Conservation (phyloP, 2,797 vertebrate species). For the Cryptoblepharus egeriae region DNA sequence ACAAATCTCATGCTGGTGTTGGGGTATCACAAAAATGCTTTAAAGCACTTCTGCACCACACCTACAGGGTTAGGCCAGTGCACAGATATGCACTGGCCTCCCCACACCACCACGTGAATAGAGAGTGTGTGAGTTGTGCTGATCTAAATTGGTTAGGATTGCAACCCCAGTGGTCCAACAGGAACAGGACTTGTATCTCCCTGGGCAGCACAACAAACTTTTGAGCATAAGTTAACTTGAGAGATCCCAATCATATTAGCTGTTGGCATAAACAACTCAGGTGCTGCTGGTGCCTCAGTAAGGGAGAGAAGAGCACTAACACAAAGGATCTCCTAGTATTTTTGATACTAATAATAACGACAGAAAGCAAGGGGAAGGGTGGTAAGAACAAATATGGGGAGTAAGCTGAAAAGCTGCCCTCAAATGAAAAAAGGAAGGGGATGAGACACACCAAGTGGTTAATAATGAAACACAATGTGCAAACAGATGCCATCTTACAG, state of each 20-base stretch:
- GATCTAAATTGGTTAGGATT: no score
- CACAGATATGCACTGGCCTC: no score
- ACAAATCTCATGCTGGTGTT: no score
- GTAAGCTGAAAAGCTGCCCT: background rate
- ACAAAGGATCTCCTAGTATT: background rate
- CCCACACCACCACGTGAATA: no score
- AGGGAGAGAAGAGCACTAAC: background rate
- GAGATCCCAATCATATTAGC: background rate
- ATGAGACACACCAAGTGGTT: background rate
- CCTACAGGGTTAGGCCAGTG: no score
- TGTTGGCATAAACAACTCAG: background rate
- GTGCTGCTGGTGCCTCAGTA: no score
- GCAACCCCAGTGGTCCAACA: background rate
- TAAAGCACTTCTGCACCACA: no score
- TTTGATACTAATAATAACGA: background rate
- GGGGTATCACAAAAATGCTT: no score
- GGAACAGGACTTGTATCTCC: no score
- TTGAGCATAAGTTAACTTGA: background rate
- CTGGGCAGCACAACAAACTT: background rate
- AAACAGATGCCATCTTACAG: background rate
- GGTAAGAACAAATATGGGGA: background rate
- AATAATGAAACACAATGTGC: background rate
- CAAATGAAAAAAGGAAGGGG: background rate
- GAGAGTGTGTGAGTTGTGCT: no score
- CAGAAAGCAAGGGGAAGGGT: background rate